These are phyloP conservation scores for Lasioglossum albipes DNA, from an alignment of 1,140 invertebrate species.

Conservation along the genomic window DNA sequence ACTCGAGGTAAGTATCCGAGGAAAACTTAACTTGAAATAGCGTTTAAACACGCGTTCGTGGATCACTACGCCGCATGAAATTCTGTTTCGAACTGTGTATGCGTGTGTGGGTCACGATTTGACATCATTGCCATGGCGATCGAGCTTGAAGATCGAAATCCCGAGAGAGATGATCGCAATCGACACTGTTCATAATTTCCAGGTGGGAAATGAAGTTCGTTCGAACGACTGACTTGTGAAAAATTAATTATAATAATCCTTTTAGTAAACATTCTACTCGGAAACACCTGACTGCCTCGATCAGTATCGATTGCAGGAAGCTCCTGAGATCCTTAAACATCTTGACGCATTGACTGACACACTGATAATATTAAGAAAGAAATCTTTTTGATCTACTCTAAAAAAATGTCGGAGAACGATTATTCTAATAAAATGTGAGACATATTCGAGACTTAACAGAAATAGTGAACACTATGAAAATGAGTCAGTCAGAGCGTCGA, in stretches of 20 bases:
- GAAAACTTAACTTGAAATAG: background rate
- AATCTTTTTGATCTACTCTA: too few species aligned
- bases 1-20: background rate
- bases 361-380: background rate
- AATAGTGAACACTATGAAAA: too few species aligned
- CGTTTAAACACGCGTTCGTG: background rate
- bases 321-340: background rate
- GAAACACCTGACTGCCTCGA: background rate
- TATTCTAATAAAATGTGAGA: too few species aligned
- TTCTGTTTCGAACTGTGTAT: background rate
- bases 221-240: too few species aligned
- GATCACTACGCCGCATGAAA: background rate
- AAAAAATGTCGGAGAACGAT: too few species aligned
- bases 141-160: background rate
- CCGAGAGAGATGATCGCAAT: background rate
- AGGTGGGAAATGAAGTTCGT: too few species aligned
- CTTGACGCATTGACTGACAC: background rate
- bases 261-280: too few species aligned
- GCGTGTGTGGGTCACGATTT: background rate
- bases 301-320: background rate
- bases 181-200: background rate
- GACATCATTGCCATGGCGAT: slow-evolving; percentile 26
- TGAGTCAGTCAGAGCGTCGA: too few species aligned
- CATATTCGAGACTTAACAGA: too few species aligned
- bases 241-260: too few species aligned